These are phyloP conservation scores for Elephas maximus DNA, from an alignment of 2,113 vertebrate species.

Conservation along the genomic window DNA sequence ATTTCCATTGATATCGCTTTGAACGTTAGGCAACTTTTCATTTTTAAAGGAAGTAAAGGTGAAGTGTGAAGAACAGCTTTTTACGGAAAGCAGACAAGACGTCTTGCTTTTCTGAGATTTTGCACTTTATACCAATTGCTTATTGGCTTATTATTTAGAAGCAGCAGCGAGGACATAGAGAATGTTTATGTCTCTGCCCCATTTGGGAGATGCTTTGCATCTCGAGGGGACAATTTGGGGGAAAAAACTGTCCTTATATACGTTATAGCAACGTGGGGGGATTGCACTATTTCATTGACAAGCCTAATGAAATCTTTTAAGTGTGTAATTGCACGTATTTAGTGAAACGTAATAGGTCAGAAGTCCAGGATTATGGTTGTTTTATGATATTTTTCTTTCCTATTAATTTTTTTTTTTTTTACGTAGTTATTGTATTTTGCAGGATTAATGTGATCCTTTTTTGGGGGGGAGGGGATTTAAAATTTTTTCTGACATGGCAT, in stretches of 20 bases:
- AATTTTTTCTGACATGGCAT: slow-evolving; percentile 20
- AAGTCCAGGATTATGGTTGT: slow-evolving; percentile 57
- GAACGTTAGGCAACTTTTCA: slow-evolving; percentile 86
- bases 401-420: not conserved
- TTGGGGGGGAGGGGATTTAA: not conserved
- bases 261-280: slow-evolving; percentile 26
- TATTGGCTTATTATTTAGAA: slow-evolving; percentile 67
- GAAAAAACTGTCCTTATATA: slow-evolving; percentile 55
- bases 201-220: slow-evolving; percentile 79
- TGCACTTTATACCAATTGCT: slow-evolving; percentile 53
- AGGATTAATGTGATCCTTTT: not conserved
- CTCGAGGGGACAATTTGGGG: not conserved
- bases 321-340: slow-evolving; percentile 47
- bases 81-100: slow-evolving; percentile 63
- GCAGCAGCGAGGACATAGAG: slow-evolving; percentile 63
- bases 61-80: slow-evolving; percentile 64
- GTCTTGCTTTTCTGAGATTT: slow-evolving; percentile 78
- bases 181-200: slow-evolving; percentile 64
- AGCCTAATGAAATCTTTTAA: slow-evolving; percentile 69
- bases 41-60: slow-evolving; percentile 83
- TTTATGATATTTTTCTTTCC: not conserved
- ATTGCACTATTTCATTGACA: slow-evolving; percentile 72
- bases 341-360: slow-evolving; percentile 56
- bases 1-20: slow-evolving; percentile 83
- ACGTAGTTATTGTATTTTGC: slow-evolving; percentile 62